These are phyloP conservation scores for Tethya wilhelma DNA, from an alignment of 37 sponge, comb jelly and placozoan species.

Conservation along the genomic window DNA sequence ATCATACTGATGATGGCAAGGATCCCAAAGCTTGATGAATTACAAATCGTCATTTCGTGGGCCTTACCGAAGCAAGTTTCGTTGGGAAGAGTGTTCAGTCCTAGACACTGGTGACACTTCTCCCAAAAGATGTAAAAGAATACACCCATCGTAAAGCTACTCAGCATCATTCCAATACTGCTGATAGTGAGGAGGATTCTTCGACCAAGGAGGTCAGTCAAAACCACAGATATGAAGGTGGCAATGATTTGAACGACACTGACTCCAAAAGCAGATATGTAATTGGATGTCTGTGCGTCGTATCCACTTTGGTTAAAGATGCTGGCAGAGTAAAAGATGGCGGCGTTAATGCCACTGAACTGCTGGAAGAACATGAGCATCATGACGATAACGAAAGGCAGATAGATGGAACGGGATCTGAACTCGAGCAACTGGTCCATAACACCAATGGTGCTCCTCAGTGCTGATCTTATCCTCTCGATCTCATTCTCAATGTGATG, in stretches of 20 bases:
- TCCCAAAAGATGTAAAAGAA: conserved; percentile 31
- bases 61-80: not conserved
- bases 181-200: conserved; percentile 55
- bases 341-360: conserved; percentile 80
- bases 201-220: conserved; percentile 77
- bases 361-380: conserved; percentile 79
- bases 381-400: conserved; percentile 41
- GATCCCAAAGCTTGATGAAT: not conserved
- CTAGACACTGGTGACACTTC: not conserved
- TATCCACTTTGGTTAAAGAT: conserved; percentile 44
- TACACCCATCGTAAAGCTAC: conserved; percentile 41
- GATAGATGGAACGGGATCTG: conserved; percentile 12
- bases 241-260: conserved; percentile 50
- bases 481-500: conserved; percentile 45
- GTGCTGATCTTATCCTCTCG: conserved; percentile 6
- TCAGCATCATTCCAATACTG: conserved; percentile 39
- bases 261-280: conserved; percentile 40
- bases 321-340: conserved; percentile 59
- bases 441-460: conserved; percentile 4
- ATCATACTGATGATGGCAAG: conserved; percentile 50
- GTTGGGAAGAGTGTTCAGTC: not conserved
- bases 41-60: not conserved
- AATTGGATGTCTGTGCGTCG: not conserved
- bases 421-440: conserved; percentile 30
- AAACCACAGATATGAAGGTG: conserved; percentile 55